A percentile compares a stretch with the other conserved stretches of the same genome.
Evolutionary conservation across 2,113 vertebrate species (phyloP).

Genomic region (Dipodomys spectabilis): DNA sequence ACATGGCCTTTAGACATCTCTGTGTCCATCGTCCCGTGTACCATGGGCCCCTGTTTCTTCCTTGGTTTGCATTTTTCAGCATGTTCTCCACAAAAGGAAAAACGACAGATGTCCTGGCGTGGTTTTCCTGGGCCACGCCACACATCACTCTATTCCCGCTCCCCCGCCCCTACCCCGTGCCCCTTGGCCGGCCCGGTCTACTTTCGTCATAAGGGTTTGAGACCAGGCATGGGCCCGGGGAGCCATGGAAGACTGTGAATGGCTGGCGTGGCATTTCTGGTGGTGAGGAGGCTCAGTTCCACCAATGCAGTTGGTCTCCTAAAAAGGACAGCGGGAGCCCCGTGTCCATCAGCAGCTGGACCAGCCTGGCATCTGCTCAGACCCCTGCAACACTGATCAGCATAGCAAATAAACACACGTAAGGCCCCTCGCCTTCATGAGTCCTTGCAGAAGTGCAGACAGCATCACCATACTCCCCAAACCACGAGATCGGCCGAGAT

Average conservation of each 20-base stretch:
- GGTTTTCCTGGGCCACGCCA: neutral
- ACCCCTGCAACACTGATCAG: neutral
- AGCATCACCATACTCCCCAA: neutral
- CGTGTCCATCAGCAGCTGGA: neutral
- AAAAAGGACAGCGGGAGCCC: neutral
- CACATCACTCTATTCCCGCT: neutral
- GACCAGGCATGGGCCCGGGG: neutral
- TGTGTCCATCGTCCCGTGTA: neutral
- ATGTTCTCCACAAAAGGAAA: neutral
- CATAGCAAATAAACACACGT: neutral
- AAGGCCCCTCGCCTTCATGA: neutral
- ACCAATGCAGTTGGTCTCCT: neutral
- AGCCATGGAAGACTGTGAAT: neutral
- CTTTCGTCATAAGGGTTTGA: neutral
- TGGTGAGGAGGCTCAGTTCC: neutral
- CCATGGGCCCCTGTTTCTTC: neutral
- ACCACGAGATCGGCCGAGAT: neutral
- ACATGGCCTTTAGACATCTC: neutral
- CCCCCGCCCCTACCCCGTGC: neutral
- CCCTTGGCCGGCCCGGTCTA: too few relatives aligned
- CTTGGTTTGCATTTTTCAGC: neutral
- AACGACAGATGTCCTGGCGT: neutral
- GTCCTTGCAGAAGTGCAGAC: neutral
- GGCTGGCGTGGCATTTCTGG: neutral
- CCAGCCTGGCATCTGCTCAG: neutral